Evolutionary conservation across 1,140 invertebrate species (phyloP).

Genomic region (Ceratina australensis): DNA sequence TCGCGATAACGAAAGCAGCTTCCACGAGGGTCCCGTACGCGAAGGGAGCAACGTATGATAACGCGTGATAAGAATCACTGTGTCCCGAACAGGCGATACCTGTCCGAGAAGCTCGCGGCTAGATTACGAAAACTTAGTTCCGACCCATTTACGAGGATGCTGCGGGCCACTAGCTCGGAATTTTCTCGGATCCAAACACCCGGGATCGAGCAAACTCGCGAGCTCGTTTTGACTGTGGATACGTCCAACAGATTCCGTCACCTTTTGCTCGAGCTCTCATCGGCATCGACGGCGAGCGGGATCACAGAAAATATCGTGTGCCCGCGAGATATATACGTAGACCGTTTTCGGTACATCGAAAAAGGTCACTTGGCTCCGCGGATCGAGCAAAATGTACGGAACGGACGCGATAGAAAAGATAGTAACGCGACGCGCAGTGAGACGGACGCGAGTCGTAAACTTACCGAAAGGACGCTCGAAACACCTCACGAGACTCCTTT

Average conservation of each 20-base stretch:
- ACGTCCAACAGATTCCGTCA: not conserved
- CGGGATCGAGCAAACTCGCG: not conserved
- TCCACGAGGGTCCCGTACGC: not conserved
- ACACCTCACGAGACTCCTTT: constrained; percentile 55
- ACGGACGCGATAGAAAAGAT: not conserved
- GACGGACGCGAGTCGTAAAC: constrained; percentile 8
- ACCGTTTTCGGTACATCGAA: constrained; percentile 1
- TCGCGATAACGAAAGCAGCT: constrained; percentile 15
- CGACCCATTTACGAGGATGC: constrained; percentile 43
- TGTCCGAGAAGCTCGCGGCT: constrained; percentile 1
- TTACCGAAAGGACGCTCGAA: constrained; percentile 57
- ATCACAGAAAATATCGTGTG: constrained; percentile 5
- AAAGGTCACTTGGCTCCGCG: constrained; percentile 15
- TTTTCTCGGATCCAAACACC: not conserved
- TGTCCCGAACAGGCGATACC: constrained; percentile 38
- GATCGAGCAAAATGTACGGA: not conserved
- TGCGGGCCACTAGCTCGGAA: not conserved
- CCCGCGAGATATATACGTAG: not conserved
- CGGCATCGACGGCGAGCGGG: not conserved
- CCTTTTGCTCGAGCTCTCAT: not conserved
- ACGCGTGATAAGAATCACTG: constrained; percentile 35
- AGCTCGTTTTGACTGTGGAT: too few relatives aligned
- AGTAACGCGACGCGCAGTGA: not conserved
- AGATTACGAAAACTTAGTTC: constrained; percentile 37
- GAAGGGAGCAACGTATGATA: constrained; percentile 18